phyloP scores from a whole-genome alignment of 2,888 invertebrate species.

The Tortricodes alternella region DNA sequence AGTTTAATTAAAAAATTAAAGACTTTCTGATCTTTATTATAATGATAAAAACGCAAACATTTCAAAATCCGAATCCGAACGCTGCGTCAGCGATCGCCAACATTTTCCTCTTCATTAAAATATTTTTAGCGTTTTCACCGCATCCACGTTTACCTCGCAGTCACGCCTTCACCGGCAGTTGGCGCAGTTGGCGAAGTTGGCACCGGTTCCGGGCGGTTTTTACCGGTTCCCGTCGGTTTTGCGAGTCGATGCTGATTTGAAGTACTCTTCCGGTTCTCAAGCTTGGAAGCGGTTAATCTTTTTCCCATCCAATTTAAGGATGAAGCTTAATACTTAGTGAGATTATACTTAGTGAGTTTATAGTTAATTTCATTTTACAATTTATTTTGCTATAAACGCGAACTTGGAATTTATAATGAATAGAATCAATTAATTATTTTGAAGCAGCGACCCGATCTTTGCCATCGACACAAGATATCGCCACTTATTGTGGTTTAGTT shows the following conservation, averaged over 20 bases:
- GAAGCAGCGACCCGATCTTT: too few species aligned
- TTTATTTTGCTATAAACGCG: too few species aligned
- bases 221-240: constrained; percentile 44
- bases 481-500: too few species aligned
- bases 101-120: constrained; percentile 28
- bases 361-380: too few species aligned
- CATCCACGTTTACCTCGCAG: constrained; percentile 35
- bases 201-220: constrained; percentile 51
- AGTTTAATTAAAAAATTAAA: constrained; percentile 2
- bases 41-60: constrained; percentile 13
- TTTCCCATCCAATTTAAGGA: constrained; percentile 5
- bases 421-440: too few species aligned
- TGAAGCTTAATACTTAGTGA: background rate
- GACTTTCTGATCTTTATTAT: constrained; percentile 5
- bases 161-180: constrained; percentile 46
- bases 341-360: too few species aligned
- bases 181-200: constrained; percentile 52
- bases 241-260: constrained; percentile 18
- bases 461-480: too few species aligned
- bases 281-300: constrained; percentile 23
- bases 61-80: constrained; percentile 9
- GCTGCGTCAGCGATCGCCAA: constrained; percentile 21
- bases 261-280: constrained; percentile 4
- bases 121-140: constrained; percentile 2
- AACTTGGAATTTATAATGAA: too few species aligned